Evolutionary conservation across 2,888 invertebrate species (phyloP), one percentile per base, ranked within the genome.

Genomic region (Eueremaeus valkanovi): DNA sequence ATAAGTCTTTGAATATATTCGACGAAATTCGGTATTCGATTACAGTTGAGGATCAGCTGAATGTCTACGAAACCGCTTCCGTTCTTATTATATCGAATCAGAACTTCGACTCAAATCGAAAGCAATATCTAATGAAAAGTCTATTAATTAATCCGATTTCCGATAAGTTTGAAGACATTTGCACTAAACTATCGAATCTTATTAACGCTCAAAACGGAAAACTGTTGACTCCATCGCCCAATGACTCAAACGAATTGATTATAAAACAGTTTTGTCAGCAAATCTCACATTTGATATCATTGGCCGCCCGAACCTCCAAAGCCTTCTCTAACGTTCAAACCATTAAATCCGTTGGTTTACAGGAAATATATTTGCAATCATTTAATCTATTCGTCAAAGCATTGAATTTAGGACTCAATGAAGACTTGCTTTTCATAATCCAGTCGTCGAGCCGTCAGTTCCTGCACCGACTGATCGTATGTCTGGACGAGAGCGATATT

Each of bases 401-500:
- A 16, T 81, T 87, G 72, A 83, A 84, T 79, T 83, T 85, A 78
- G 66, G 79, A 78, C n/a, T 76, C 8, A 29, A 45, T 31, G 55
- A 45, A 29, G 76, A 77, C n/a, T 31, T 45, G 3, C 29, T 72
- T 27, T 75, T 58, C 51, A 18, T 76, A 0, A 55, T 74, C 40
- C 83, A 84, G 75, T 82, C 84, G 66, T 86, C 85, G 6, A 84
- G 87, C 18, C 82, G 87, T 0, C 87, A 87, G 81, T 86, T 85
- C 80, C 81, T 87, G 75, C 87, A 87, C 81, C 84, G 88, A 36
- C 85, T 87, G 84, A 86, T 87, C 29, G 86, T 88, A 31, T 87
- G 87, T 79, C 80, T 87, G 77, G 87, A 86, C 78, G 84, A 83
- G 40, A 72, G 31, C 31, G 87, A 87, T 79, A 81, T 88, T 24